phyloP scores from a whole-genome alignment of 2,113 vertebrate genomes.

The Malurus cyaneus region DNA sequence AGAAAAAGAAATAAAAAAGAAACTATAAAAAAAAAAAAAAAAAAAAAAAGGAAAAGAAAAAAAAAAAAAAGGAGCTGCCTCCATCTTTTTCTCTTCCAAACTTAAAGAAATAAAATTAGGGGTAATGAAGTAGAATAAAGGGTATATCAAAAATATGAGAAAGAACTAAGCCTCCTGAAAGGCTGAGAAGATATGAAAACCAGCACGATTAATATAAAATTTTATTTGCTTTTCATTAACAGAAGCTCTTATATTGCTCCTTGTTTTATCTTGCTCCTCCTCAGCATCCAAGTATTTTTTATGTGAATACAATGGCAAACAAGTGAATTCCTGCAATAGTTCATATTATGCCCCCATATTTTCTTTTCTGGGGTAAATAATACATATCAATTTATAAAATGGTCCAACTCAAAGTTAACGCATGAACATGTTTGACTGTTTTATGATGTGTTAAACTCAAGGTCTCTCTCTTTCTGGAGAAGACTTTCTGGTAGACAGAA shows the following conservation, averaged over 20 bases:
- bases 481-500: neutral
- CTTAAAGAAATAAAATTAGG: neutral
- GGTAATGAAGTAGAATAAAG: neutral
- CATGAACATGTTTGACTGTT: neutral
- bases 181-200: neutral
- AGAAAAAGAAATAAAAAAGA: too few relatives aligned
- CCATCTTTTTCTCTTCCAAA: neutral
- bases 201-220: neutral
- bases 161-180: neutral
- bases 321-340: neutral
- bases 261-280: neutral
- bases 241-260: neutral
- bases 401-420: fast-evolving
- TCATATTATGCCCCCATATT: neutral
- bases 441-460: neutral
- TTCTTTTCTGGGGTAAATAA: neutral
- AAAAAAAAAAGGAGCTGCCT: neutral
- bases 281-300: neutral
- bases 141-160: neutral
- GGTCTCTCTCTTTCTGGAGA: neutral
- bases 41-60: too few relatives aligned
- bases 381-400: neutral
- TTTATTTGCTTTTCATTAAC: neutral
- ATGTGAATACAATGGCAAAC: neutral
- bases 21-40: too few relatives aligned